These are phyloP conservation scores for Ammodytes dubius DNA, from an alignment of 2,113 vertebrate genomes.

Conservation along the genomic window DNA sequence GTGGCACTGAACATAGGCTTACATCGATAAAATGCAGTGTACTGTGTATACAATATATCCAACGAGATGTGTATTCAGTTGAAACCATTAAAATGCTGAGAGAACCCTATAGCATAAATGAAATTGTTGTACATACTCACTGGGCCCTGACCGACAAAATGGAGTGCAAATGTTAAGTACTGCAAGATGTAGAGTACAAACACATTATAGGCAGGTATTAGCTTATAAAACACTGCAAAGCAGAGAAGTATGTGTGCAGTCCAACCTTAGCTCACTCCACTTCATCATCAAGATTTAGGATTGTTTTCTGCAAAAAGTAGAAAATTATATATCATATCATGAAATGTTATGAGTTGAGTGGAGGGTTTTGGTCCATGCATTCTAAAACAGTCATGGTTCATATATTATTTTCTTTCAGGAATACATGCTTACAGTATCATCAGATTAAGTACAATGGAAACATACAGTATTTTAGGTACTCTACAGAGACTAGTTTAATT, in stretches of 20 bases:
- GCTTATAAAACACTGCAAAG: constrained; percentile 79
- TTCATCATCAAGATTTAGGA: constrained; percentile 40
- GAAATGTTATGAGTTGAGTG: constrained; percentile 39
- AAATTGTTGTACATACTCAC: constrained; percentile 87
- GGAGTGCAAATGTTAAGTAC: constrained; percentile 89
- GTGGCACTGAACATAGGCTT: constrained; percentile 75
- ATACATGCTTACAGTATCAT: background rate
- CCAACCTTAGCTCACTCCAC: constrained; percentile 27
- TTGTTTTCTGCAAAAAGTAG: constrained; percentile 27
- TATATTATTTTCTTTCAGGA: background rate
- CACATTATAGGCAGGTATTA: constrained; percentile 84
- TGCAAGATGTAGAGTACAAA: constrained; percentile 85
- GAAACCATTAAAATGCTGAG: constrained; percentile 84
- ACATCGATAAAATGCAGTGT: constrained; percentile 83
- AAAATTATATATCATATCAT: constrained; percentile 16
- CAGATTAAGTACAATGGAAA: background rate
- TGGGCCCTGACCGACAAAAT: constrained; percentile 88
- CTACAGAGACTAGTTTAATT: too few species aligned
- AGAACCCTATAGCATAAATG: constrained; percentile 84
- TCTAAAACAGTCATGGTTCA: background rate
- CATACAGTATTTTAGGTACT: background rate
- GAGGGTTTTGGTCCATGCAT: constrained; percentile 7
- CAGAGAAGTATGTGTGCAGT: constrained; percentile 65
- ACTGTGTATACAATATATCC: constrained; percentile 74
- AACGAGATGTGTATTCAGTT: constrained; percentile 80